Conservation (phyloP, 2,797 vertebrate species). For the Macrochelys suwanniensis region DNA sequence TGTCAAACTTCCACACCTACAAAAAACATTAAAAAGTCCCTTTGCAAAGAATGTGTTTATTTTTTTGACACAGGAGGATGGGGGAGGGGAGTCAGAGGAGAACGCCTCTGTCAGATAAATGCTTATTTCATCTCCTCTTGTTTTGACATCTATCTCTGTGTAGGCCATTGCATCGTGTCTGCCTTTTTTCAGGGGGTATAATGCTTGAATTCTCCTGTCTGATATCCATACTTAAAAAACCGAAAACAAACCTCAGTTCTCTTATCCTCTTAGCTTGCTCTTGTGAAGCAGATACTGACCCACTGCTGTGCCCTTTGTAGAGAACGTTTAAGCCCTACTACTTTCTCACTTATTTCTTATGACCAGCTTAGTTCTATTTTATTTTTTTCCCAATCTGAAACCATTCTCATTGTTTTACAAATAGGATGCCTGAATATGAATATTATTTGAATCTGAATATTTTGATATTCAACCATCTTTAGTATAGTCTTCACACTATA, state of each 20-base stretch:
- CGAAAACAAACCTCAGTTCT: not conserved
- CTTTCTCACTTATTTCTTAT: not conserved
- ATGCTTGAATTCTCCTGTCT: not conserved
- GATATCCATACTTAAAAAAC: not conserved
- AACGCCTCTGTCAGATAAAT: not conserved
- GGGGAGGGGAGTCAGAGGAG: not conserved
- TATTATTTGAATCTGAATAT: not conserved
- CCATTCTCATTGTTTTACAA: accelerated
- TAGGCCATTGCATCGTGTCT: not conserved
- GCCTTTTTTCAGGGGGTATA: not conserved
- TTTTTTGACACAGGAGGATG: not conserved
- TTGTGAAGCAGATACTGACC: not conserved
- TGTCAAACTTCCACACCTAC: not conserved
- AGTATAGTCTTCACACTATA: not conserved
- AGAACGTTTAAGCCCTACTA: accelerated
- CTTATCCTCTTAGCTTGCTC: not conserved
- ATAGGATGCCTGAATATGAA: not conserved
- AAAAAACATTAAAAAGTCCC: not conserved
- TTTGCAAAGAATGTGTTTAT: not conserved
- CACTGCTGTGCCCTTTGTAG: not conserved
- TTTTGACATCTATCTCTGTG: not conserved
- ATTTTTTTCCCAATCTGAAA: not conserved
- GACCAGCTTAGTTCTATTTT: not conserved
- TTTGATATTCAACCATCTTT: not conserved
- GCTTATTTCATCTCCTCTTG: not conserved